Evolutionary conservation across 2,888 invertebrate genomes (phyloP), one percentile per base, ranked within the genome.

Genomic region (Pseudoips prasinana): DNA sequence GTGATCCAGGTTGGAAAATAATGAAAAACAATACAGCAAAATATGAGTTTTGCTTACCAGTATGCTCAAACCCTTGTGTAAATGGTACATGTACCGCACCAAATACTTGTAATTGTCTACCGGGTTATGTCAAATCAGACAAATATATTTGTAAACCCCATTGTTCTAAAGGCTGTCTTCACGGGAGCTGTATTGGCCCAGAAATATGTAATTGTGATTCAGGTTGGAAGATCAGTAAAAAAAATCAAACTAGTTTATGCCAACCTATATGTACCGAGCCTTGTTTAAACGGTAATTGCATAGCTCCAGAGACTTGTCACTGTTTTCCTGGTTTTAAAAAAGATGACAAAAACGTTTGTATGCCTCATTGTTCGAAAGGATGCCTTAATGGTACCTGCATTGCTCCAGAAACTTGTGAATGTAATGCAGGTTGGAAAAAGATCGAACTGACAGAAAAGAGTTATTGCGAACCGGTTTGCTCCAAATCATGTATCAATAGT

Each of bases 271-370:
- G 14, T 14, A 3, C 14, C 5, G 5, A 14, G 14, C 5, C 5
- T 5, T 49, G 60, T 33, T 25, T 8, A 4, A 36, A 38, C 1
- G 45, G 54, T 0, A 35, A 73, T 38, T 80, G 92, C 41, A 65
- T 88, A 0, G 90, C 79, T 0, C 90, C 90, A 0, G 89, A 91
- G 35, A 73, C 76, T 10, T 92, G 92, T 58, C 71, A 73, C 1
- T 92, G 92, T 52, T 71, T 78, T 1, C 27, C 31, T 1, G 77
- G 77, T 0, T 78, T 59, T 26, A 17, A 11, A 4, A 63, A 58
- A 28, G 25, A 39, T 5, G 38, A 46, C 4, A 3, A 22, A n/a
- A 30, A 48, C 8, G 26, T 10, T 25, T 60, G 60, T 29, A 22
- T 29, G 5, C 58, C 62, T 4, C 10, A 55, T 3, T 64, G 63